Evolutionary conservation across 2,888 invertebrate species (phyloP).

Genomic region (Phragmatobia fuliginosa): DNA sequence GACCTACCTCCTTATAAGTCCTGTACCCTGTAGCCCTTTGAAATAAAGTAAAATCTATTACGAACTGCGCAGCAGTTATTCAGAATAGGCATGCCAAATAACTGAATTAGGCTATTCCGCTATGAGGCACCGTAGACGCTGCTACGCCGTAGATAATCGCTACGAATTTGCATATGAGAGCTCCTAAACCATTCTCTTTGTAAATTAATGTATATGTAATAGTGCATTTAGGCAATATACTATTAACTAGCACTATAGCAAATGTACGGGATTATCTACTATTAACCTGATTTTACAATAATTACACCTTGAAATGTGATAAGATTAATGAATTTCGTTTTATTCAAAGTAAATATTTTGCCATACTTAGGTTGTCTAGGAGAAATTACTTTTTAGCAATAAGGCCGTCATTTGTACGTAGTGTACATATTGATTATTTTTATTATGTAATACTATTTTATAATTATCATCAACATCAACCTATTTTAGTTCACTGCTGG

Average conservation of each 20-base stretch:
- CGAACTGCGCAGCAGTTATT: not conserved
- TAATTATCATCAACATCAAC: no score
- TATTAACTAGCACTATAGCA: not conserved
- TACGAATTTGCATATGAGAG: constrained; percentile 19
- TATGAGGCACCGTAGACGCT: constrained; percentile 14
- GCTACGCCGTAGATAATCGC: constrained; percentile 22
- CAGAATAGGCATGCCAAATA: not conserved
- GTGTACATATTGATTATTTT: no score
- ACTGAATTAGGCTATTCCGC: not conserved
- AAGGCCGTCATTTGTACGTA: no score
- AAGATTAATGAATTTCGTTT: no score
- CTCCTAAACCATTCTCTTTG: constrained; percentile 19
- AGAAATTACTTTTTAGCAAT: no score
- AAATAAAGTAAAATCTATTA: not conserved
- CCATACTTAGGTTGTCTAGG: no score
- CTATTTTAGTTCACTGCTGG: no score
- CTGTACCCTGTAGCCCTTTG: no score
- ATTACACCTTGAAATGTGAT: no score
- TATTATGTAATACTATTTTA: no score
- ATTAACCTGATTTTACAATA: not conserved
- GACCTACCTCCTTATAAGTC: no score
- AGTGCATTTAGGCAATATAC: constrained; percentile 1
- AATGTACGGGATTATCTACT: not conserved
- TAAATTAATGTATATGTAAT: constrained; percentile 2
- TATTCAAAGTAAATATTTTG: no score